Evolutionary conservation across 2,797 vertebrate genomes (phyloP).

Genomic region (Crypturellus tataupa): DNA sequence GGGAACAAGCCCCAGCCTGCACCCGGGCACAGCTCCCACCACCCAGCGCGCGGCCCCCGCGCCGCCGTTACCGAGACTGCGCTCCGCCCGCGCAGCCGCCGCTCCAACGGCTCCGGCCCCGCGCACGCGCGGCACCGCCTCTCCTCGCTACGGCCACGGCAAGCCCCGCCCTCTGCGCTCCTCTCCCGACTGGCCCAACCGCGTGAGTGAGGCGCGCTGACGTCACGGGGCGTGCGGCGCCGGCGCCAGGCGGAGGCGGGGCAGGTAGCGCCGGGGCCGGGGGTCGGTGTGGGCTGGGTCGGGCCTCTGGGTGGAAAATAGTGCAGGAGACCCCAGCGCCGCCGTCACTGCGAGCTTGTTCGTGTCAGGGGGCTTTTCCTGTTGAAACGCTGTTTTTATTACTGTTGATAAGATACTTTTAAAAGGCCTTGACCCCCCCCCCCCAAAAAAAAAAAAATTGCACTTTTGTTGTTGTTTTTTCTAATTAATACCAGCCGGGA

Average conservation of each 20-base stretch:
- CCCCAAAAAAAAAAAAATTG: no score
- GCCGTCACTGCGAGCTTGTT: background rate
- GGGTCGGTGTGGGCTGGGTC: no score
- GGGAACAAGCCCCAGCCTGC: background rate
- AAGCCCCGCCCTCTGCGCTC: rapidly evolving
- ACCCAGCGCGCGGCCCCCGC: rapidly evolving
- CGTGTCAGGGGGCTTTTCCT: background rate
- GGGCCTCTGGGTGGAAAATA: no score
- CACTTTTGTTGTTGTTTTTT: no score
- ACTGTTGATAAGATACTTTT: no score
- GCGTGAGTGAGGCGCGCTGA: background rate
- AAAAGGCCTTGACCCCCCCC: no score
- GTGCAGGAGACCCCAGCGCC: no score
- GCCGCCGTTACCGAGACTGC: rapidly evolving
- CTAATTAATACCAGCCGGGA: rapidly evolving
- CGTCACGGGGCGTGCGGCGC: background rate
- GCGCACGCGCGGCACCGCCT: background rate
- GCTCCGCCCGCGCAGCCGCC: rapidly evolving
- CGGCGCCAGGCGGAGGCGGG: background rate
- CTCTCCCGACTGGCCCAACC: background rate
- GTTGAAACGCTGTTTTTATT: background rate
- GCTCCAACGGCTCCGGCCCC: rapidly evolving
- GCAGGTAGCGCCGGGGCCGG: background rate
- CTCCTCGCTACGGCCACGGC: background rate
- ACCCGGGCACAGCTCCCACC: background rate